phyloP scores from a whole-genome alignment of 2,797 vertebrate species.

The Cercopithecus diana region DNA sequence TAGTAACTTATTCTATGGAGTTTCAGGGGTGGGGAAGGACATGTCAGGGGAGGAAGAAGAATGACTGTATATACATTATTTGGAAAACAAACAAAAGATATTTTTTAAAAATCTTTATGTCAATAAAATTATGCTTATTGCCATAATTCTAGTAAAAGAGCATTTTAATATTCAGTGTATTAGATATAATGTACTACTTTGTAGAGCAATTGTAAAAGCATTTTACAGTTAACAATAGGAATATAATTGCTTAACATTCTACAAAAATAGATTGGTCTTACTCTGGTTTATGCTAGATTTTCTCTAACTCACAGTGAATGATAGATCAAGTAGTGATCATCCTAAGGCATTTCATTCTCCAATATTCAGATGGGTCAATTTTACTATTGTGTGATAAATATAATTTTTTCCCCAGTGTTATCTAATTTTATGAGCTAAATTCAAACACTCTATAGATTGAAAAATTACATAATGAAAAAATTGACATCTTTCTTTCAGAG shows the following conservation, averaged over 20 bases:
- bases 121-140: constrained; percentile 40
- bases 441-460: constrained; percentile 51
- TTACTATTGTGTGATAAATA: constrained; percentile 53
- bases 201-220: constrained; percentile 33
- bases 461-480: constrained; percentile 66
- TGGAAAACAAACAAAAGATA: background rate
- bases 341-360: background rate
- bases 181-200: constrained; percentile 46
- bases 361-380: constrained; percentile 50
- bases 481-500: constrained; percentile 37
- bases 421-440: constrained; percentile 66
- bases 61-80: background rate
- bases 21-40: background rate
- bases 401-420: constrained; percentile 34
- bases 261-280: constrained; percentile 1
- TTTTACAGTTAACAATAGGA: constrained; percentile 10
- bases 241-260: constrained; percentile 54
- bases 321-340: background rate
- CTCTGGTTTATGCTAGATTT: constrained; percentile 26
- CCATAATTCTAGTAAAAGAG: constrained; percentile 39
- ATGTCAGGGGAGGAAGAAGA: background rate
- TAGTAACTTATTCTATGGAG: background rate
- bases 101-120: background rate
- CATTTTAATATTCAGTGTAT: constrained; percentile 21
- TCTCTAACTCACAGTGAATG: background rate